Evolutionary conservation across 2,888 invertebrate genomes (phyloP).

Genomic region (Maniola hyperantus): DNA sequence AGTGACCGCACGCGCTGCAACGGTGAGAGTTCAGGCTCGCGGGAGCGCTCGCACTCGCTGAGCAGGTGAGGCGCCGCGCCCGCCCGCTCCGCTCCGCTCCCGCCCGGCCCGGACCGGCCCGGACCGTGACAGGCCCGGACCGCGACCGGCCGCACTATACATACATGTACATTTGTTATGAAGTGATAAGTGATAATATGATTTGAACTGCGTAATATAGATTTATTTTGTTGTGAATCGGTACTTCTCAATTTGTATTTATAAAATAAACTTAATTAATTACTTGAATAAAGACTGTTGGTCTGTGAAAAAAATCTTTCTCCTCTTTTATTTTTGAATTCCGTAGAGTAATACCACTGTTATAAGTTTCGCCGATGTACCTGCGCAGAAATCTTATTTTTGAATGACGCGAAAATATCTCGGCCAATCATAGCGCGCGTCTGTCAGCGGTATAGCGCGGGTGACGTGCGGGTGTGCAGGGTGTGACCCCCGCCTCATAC

Average conservation of each 20-base stretch:
- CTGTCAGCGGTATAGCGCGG: too few relatives aligned
- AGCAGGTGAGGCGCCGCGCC: constrained; percentile 84
- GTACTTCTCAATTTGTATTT: constrained; percentile 82
- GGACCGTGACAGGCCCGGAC: constrained; percentile 17
- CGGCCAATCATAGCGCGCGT: too few relatives aligned
- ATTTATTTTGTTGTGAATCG: constrained; percentile 80
- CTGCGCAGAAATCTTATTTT: too few relatives aligned
- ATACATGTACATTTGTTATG: constrained; percentile 70
- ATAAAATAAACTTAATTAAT: constrained; percentile 65
- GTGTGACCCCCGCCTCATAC: too few relatives aligned
- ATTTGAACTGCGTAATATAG: constrained; percentile 74
- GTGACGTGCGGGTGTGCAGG: too few relatives aligned
- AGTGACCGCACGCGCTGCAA: constrained; percentile 72
- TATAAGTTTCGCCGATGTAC: too few relatives aligned
- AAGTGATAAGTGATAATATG: constrained; percentile 79
- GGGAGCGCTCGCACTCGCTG: constrained; percentile 84
- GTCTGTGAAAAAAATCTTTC: constrained; percentile 51
- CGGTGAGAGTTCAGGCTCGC: constrained; percentile 65
- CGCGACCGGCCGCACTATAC: constrained; percentile 43
- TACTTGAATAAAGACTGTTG: constrained; percentile 79
- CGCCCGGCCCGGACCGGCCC: constrained; percentile 39
- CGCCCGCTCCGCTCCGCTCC: constrained; percentile 37
- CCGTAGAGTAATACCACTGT: too few relatives aligned
- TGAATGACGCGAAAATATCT: too few relatives aligned
- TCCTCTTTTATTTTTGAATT: background rate